Evolutionary conservation across 2,888 invertebrate species (phyloP).

Genomic region (Cephonodes hylas): DNA sequence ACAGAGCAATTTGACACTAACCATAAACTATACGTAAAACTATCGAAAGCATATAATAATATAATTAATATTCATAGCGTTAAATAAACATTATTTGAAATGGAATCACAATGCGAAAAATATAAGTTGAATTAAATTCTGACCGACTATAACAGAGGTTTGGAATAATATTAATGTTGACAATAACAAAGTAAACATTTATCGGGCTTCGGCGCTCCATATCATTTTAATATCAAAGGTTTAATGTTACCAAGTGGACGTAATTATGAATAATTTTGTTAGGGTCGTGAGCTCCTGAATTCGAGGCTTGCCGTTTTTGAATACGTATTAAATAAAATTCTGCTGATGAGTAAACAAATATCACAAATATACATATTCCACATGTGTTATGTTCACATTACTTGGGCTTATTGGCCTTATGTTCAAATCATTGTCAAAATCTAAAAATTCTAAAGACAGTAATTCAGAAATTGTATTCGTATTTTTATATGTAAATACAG

Average conservation of each 20-base stretch:
- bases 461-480: too few species aligned
- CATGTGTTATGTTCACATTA: too few species aligned
- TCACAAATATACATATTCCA: too few species aligned
- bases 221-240: slow-evolving; percentile 8
- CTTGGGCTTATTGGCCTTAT: too few species aligned
- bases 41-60: too few species aligned
- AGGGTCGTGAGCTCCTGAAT: background rate
- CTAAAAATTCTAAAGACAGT: too few species aligned
- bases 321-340: background rate
- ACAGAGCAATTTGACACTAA: too few species aligned
- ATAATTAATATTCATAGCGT: background rate
- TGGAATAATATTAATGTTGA: background rate
- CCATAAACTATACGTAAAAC: too few species aligned
- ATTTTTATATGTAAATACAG: too few species aligned
- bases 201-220: background rate
- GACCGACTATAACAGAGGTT: background rate
- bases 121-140: background rate
- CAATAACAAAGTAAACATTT: slow-evolving; percentile 8
- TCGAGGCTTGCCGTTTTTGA: background rate
- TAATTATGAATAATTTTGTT: slow-evolving; percentile 1
- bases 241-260: background rate
- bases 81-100: background rate
- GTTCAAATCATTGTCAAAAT: too few species aligned
- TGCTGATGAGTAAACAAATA: background rate
- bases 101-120: background rate